Evolutionary conservation across 2,888 invertebrate genomes (phyloP), one percentile per base, ranked within the genome.

Genomic region (Siphonodentalium dalli): DNA sequence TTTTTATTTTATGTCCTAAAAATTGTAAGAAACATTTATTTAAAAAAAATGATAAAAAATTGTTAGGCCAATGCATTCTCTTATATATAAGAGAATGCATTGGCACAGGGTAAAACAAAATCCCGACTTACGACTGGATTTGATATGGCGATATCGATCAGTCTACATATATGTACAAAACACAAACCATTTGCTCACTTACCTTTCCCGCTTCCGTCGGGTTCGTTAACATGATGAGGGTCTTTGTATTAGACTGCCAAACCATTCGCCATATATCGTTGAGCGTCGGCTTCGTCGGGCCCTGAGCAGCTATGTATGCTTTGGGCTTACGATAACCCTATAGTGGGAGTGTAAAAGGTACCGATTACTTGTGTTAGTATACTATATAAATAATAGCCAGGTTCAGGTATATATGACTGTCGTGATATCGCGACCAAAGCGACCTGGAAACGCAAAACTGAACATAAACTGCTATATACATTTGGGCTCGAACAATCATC

Each of bases 181-280:
- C 11, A 34, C 7, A 8, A 13, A 26, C n/a, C 9, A 24, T 24
- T 35, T 37, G 8, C 13, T 11, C 8, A 27, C 54, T 57, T 67
- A 82, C 83, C 72, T 84, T 78, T 42, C 83, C 83, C 27, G 82
- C 81, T 67, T 85, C 85, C 28, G 81, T 75, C 11, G 83, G 75
- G 69, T 83, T 83, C 28, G 84, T 83, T 15, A 84, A 76, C 84
- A 85, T 85, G 28, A 85, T 79, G 24, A 85, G 73, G 15, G 83
- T 77, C 40, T 73, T 72, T 3, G 77, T 72, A 48, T 80, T 74
- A 57, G 81, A 80, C 61, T 84, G 83, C 83, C 84, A 84, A n/a
- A 83, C 75, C 83, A 85, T 83, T 35, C 84, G 61, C 84, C 85
- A 85, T 61, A 85, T 84, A 61, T 85, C 84, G 55, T 71, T 75